Evolutionary conservation across 2,797 vertebrate genomes (phyloP).

Genomic region (Sebastes paucispinis): DNA sequence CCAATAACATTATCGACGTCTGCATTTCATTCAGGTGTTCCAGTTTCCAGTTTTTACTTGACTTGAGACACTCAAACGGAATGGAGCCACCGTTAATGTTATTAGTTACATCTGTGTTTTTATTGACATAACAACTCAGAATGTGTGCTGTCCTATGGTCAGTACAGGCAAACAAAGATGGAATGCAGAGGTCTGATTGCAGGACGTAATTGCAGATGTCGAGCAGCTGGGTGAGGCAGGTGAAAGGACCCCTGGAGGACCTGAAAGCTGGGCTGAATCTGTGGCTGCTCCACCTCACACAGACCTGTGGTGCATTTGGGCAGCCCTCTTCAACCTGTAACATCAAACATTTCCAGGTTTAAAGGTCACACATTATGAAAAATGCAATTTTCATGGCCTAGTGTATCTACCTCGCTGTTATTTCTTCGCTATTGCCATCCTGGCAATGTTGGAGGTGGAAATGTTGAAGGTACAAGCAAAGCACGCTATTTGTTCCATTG

Average conservation of each 20-base stretch:
- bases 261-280: slow-evolving; percentile 2
- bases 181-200: not conserved
- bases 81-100: not conserved
- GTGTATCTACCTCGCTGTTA: not conserved
- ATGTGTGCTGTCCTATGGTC: not conserved
- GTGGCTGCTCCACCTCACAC: not conserved
- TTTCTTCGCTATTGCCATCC: too few relatives aligned
- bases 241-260: not conserved
- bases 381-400: not conserved
- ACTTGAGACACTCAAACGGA: not conserved
- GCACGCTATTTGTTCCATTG: not conserved
- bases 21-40: not conserved
- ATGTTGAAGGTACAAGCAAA: not conserved
- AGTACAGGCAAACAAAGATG: not conserved
- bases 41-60: not conserved
- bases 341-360: slow-evolving; percentile 19
- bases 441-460: too few relatives aligned
- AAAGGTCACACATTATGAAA: not conserved
- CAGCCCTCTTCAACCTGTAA: not conserved
- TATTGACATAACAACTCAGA: not conserved
- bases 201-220: slow-evolving; percentile 3
- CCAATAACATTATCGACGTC: not conserved
- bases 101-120: not conserved
- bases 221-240: slow-evolving; percentile 8
- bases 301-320: not conserved